Conservation (phyloP, 1,140 invertebrate genomes). For the Chionoecetes opilio region DNA sequence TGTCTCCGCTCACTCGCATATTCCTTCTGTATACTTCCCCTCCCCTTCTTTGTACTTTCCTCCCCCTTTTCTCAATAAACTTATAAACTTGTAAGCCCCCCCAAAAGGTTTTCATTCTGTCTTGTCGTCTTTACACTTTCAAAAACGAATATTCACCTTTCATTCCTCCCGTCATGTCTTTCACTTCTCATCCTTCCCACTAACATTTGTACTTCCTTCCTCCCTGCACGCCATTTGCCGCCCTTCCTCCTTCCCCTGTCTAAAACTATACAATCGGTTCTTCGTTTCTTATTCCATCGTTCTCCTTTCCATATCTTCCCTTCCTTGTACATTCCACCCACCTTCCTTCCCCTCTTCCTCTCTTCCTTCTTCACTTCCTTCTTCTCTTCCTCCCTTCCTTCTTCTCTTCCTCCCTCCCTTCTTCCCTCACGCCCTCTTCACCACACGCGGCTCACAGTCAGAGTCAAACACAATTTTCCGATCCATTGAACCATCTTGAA, state of each 20-base stretch:
- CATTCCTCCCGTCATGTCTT: no score
- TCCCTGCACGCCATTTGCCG: background rate
- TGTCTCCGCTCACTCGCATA: no score
- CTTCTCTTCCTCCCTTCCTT: background rate
- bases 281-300: background rate
- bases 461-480: slow-evolving; percentile 62
- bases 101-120: no score
- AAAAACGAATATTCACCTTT: background rate
- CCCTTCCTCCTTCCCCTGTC: background rate
- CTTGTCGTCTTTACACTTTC: no score
- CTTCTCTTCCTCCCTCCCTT: background rate
- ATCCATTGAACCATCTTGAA: slow-evolving; percentile 62
- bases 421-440: background rate
- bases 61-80: background rate
- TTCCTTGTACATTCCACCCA: no score
- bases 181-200: background rate
- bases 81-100: no score
- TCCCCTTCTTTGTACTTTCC: background rate
- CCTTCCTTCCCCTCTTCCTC: background rate
- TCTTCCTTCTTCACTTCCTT: background rate
- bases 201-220: background rate
- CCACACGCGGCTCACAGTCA: slow-evolving; percentile 27
- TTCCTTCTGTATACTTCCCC: no score
- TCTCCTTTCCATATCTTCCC: background rate
- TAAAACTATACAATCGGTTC: background rate